These are phyloP conservation scores for Hepsetus odoe DNA, from an alignment of 2,113 vertebrate genomes.

Conservation along the genomic window DNA sequence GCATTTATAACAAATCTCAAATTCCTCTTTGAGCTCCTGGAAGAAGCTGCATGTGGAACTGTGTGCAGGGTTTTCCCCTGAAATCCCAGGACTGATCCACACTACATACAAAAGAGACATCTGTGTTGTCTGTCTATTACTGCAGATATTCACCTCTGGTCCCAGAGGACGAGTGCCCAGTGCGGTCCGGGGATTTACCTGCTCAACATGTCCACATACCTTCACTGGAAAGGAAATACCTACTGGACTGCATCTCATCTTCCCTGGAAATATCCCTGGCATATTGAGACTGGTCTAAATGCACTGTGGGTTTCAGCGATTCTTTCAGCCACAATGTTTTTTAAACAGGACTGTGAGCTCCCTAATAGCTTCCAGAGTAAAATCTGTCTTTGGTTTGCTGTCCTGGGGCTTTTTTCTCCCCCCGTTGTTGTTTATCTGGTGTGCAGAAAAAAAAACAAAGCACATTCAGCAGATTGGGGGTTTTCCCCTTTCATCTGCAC, in stretches of 20 bases:
- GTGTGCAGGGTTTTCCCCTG: no score
- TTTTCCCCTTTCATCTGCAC: not conserved
- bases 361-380: conserved; percentile 4
- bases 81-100: no score
- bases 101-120: no score
- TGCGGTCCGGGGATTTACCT: no score
- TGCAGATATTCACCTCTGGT: no score
- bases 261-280: not conserved
- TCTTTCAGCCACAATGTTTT: not conserved
- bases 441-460: conserved; percentile 7
- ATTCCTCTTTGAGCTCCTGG: no score
- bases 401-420: not conserved
- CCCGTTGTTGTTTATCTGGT: not conserved
- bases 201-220: no score
- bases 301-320: not conserved
- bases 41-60: no score
- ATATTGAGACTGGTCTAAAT: not conserved
- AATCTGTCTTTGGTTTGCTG: not conserved
- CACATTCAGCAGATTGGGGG: not conserved
- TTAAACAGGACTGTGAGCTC: not conserved
- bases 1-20: no score
- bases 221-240: not conserved
- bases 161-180: no score
- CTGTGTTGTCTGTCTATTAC: no score
- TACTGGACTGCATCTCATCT: not conserved